phyloP scores from a whole-genome alignment of 2,797 vertebrate species.

The Cyprinodon diabolis region DNA sequence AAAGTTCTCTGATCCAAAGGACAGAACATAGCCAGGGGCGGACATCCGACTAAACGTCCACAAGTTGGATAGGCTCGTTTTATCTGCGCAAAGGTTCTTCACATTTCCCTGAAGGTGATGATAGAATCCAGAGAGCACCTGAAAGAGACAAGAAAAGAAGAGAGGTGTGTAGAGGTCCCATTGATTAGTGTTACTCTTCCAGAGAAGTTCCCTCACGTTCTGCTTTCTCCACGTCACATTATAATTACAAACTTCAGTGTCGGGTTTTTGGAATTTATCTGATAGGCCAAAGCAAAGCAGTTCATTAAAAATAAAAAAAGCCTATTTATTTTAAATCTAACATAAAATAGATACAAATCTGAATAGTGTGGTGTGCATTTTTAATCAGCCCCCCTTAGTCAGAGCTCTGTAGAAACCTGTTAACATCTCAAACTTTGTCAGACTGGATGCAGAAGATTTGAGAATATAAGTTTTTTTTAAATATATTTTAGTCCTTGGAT shows the following conservation, averaged over 20 bases:
- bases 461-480: too few relatives aligned
- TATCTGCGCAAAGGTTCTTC: constrained; percentile 1
- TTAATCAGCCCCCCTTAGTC: too few relatives aligned
- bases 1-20: constrained; percentile 5
- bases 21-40: constrained; percentile 2
- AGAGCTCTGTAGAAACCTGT: too few relatives aligned
- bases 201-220: not conserved
- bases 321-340: too few relatives aligned
- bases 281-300: too few relatives aligned
- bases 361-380: too few relatives aligned
- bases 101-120: constrained; percentile 16
- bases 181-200: too few relatives aligned
- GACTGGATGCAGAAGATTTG: too few relatives aligned
- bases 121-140: constrained; percentile 31
- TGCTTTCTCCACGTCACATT: not conserved
- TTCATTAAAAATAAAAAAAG: too few relatives aligned
- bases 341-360: too few relatives aligned
- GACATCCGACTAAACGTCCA: not conserved
- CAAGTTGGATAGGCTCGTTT: not conserved
- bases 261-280: not conserved
- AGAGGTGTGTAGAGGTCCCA: not conserved
- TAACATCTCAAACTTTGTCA: too few relatives aligned
- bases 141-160: constrained; percentile 18
- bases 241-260: not conserved
- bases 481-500: not conserved